Evolutionary conservation across 2,113 vertebrate species (phyloP).

Genomic region (Thryonomys swinderianus): DNA sequence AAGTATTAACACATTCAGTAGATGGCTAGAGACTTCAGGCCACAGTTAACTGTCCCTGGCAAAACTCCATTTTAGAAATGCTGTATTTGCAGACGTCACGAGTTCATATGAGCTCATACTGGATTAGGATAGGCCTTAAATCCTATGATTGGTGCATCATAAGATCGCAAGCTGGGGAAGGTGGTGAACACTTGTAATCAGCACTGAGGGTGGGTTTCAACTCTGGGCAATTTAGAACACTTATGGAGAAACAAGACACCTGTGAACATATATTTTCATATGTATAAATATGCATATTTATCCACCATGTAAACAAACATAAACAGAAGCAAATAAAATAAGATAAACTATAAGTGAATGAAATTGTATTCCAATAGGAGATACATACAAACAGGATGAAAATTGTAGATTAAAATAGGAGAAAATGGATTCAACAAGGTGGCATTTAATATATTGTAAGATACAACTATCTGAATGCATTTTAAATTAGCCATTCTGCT

Average conservation of each 20-base stretch:
- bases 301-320: background rate
- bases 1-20: background rate
- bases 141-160: background rate
- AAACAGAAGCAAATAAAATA: background rate
- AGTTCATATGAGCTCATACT: background rate
- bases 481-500: background rate
- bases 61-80: background rate
- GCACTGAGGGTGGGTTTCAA: background rate
- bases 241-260: too few relatives aligned
- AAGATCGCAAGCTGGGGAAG: background rate
- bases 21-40: background rate
- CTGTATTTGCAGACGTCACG: background rate
- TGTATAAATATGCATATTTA: too few relatives aligned
- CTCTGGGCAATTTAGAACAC: background rate
- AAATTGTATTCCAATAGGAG: background rate
- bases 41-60: background rate
- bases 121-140: background rate
- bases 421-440: background rate
- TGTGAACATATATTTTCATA: too few relatives aligned
- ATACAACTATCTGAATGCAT: background rate
- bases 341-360: background rate
- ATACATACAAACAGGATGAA: background rate
- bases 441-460: slow-evolving; percentile 13
- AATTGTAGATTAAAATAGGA: slow-evolving; percentile 7
- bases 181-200: background rate